Conservation (phyloP, 2,888 invertebrate genomes). For the Macroteleia sp. region DNA sequence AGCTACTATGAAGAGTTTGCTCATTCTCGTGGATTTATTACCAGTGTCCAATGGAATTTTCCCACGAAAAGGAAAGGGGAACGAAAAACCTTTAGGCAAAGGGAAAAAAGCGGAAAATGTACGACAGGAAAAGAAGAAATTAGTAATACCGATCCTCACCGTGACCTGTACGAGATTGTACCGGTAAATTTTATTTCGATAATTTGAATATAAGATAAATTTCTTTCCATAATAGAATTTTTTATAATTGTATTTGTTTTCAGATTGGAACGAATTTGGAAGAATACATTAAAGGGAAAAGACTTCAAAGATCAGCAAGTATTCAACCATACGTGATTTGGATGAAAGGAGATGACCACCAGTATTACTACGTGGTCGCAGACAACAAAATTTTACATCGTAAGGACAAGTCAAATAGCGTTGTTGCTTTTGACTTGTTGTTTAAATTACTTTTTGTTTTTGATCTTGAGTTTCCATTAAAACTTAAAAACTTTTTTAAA, state of each 20-base stretch:
- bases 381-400: constrained; percentile 8
- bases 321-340: constrained; percentile 37
- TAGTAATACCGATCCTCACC: no score
- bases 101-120: no score
- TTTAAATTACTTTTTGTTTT: constrained; percentile 40
- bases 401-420: constrained; percentile 12
- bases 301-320: constrained; percentile 7
- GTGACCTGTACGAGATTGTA: no score
- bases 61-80: no score
- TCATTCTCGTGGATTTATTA: no score
- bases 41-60: no score
- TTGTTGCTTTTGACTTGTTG: constrained; percentile 37
- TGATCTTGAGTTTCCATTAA: constrained; percentile 29
- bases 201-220: no score
- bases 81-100: no score
- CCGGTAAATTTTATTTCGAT: no score
- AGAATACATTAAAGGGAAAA: constrained; percentile 4
- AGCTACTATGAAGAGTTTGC: no score
- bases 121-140: no score
- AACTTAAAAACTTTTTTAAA: constrained; percentile 31
- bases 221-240: no score
- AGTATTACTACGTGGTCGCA: constrained; percentile 21
- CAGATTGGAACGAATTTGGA: constrained; percentile 30
- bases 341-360: constrained; percentile 8
- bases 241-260: constrained; percentile 5